Evolutionary conservation across 2,797 vertebrate species (phyloP).

Genomic region (Gymnopithys bicolor): DNA sequence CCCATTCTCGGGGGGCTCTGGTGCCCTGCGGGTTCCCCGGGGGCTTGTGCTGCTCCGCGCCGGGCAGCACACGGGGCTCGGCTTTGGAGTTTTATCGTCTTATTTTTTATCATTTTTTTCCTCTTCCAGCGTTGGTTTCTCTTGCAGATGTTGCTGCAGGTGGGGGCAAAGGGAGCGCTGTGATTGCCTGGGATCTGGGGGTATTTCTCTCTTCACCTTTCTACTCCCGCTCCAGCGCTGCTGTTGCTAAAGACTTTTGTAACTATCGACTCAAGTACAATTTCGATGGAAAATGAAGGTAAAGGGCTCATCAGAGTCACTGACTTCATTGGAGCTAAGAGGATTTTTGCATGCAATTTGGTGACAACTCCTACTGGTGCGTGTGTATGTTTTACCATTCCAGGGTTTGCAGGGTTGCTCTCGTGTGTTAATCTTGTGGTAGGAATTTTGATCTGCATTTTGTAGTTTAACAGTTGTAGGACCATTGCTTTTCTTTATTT

Average conservation of each 20-base stretch:
- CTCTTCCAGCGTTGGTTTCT: constrained; percentile 66
- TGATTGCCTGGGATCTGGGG: constrained; percentile 75
- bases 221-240: constrained; percentile 63
- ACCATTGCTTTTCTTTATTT: not conserved
- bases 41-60: not conserved
- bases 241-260: constrained; percentile 75
- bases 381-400: not conserved
- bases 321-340: constrained; percentile 55
- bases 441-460: not conserved
- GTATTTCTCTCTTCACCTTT: constrained; percentile 61
- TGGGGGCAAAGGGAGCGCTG: constrained; percentile 75
- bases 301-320: constrained; percentile 68
- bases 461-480: not conserved
- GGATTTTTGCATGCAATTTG: constrained; percentile 64
- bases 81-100: fast-evolving
- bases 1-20: not conserved
- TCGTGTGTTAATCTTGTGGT: not conserved
- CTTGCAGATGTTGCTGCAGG: constrained; percentile 78
- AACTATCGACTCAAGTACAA: constrained; percentile 71
- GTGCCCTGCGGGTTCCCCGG: not conserved
- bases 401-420: not conserved
- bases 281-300: constrained; percentile 85
- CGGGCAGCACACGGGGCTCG: not conserved
- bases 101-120: not conserved
- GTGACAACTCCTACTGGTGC: constrained; percentile 39